Evolutionary conservation across 1,140 invertebrate genomes (phyloP).

Genomic region (Papilio glaucus): DNA sequence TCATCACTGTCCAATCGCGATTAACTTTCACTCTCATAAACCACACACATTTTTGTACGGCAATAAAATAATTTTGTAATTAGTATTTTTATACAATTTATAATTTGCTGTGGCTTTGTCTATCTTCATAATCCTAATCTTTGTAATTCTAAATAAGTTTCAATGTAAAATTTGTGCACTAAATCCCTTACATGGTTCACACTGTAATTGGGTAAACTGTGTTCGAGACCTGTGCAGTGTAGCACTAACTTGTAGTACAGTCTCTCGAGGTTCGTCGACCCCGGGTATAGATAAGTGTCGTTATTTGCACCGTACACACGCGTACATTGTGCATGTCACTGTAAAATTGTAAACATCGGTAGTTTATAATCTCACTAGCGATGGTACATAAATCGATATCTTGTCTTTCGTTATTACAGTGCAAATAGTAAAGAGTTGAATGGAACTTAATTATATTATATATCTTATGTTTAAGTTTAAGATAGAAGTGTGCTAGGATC

Average conservation of each 20-base stretch:
- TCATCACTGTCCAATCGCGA: too few relatives aligned
- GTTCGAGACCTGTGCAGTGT: neutral
- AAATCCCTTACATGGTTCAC: neutral
- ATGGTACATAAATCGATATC: too few relatives aligned
- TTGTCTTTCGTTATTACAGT: too few relatives aligned
- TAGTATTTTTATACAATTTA: too few relatives aligned
- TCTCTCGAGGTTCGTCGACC: neutral
- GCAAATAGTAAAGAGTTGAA: too few relatives aligned
- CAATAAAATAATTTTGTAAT: too few relatives aligned
- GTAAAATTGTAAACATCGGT: neutral
- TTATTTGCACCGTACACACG: neutral
- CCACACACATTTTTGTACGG: too few relatives aligned
- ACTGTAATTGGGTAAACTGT: constrained; percentile 9
- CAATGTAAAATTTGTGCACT: neutral
- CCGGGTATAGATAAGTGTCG: constrained; percentile 8
- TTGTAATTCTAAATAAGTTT: neutral
- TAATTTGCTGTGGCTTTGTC: too few relatives aligned
- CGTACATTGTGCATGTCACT: neutral
- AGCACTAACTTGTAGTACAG: constrained; percentile 17
- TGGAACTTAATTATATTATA: too few relatives aligned
- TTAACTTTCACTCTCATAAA: too few relatives aligned
- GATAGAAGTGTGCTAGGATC: too few relatives aligned
- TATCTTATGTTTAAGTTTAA: too few relatives aligned
- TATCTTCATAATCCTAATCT: neutral
- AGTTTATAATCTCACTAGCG: neutral